phyloP scores from a whole-genome alignment of 2,113 vertebrate genomes.

The Theristicus caerulescens region DNA sequence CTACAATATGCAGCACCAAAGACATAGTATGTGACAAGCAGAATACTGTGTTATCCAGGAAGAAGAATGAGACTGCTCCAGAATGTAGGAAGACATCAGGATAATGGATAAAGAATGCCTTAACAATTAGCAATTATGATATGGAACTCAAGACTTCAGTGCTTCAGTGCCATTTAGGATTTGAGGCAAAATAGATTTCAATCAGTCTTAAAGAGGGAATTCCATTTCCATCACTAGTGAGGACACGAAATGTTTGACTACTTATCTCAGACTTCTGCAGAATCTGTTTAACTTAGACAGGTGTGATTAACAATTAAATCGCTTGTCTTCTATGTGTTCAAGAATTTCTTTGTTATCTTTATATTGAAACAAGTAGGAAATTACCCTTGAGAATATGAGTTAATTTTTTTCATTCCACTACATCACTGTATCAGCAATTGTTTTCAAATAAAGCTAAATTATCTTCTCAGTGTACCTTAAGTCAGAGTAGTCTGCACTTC shows the following conservation, averaged over 20 bases:
- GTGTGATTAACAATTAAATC: background rate
- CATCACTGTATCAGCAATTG: background rate
- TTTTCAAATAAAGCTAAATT: background rate
- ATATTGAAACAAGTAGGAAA: background rate
- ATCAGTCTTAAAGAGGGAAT: background rate
- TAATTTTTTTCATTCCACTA: background rate
- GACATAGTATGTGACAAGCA: background rate
- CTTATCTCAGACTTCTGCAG: background rate
- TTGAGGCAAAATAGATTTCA: background rate
- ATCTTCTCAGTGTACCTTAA: background rate
- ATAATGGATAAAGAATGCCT: background rate
- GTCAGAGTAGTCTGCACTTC: background rate
- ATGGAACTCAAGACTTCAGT: background rate
- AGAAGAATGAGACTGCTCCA: background rate
- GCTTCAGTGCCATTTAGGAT: background rate
- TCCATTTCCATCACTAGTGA: background rate
- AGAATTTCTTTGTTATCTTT: background rate
- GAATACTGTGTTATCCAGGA: background rate
- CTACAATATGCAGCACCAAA: background rate
- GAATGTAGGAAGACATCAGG: background rate
- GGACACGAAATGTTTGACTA: background rate
- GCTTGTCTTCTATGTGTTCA: background rate
- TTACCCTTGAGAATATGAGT: background rate
- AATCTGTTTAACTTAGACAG: background rate
- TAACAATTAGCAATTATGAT: background rate